These are phyloP conservation scores for Tonatia bakeri DNA, from an alignment of 2,113 vertebrate genomes.

Conservation along the genomic window DNA sequence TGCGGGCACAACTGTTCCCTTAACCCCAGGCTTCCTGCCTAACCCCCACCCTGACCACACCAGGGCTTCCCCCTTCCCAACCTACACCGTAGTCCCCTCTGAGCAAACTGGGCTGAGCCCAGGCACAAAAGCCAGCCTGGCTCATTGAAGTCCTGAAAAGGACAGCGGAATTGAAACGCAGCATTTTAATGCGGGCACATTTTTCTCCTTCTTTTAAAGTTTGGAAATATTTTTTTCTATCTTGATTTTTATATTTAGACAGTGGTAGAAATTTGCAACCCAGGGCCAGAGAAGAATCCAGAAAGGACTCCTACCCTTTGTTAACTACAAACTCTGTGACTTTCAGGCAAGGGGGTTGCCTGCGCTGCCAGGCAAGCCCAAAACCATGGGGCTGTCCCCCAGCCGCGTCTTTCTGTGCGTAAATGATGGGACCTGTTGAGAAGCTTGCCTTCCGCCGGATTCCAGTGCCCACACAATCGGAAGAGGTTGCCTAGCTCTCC, in stretches of 20 bases:
- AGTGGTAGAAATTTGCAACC: neutral
- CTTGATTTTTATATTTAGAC: slow-evolving; percentile 48
- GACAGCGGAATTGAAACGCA: slow-evolving; percentile 66
- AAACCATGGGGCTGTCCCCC: slow-evolving; percentile 39
- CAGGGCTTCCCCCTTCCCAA: slow-evolving; percentile 51
- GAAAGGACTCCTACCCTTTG: slow-evolving; percentile 63
- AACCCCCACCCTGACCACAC: slow-evolving; percentile 26
- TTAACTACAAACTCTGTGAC: slow-evolving; percentile 61
- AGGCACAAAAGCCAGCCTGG: slow-evolving; percentile 77
- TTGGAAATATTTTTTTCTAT: slow-evolving; percentile 27
- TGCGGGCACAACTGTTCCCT: neutral
- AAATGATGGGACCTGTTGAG: slow-evolving; percentile 75
- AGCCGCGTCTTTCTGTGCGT: slow-evolving; percentile 51
- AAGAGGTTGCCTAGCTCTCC: slow-evolving; percentile 75
- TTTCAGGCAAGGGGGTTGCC: neutral
- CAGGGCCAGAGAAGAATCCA: neutral
- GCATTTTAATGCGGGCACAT: slow-evolving; percentile 63
- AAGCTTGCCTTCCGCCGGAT: slow-evolving; percentile 64
- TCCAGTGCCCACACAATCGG: slow-evolving; percentile 72
- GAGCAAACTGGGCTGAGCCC: slow-evolving; percentile 72
- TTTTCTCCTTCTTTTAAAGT: slow-evolving; percentile 57
- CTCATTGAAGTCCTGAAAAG: slow-evolving; percentile 77
- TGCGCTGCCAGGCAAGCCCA: slow-evolving; percentile 36
- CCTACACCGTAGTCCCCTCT: slow-evolving; percentile 54
- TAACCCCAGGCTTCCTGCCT: slow-evolving; percentile 17